Evolutionary conservation across 2,888 invertebrate species (phyloP), one percentile per base, ranked within the genome.

Genomic region (Pseudococcus longispinus): DNA sequence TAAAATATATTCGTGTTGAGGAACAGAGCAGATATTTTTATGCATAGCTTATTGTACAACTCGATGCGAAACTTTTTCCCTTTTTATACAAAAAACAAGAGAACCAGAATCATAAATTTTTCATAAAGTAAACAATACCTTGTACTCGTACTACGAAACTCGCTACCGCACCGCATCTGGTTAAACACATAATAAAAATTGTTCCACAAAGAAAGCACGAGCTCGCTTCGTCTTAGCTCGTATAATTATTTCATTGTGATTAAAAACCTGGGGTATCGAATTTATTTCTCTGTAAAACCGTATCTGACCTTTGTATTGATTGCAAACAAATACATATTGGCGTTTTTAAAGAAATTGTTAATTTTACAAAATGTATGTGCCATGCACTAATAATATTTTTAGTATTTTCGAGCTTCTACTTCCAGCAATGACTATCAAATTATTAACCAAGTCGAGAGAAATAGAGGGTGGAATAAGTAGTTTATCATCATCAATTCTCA

Each of bases 401-500:
- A 80, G 42, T 80, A 80, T 80, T 80, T 80, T 80, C 42, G 42
- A 20, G 37, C 42, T 80, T 9, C 8, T 80, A 23, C 42, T 80
- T 42, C 9, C 1, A 80, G 42, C 77, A 80, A 80, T 80, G 77
- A 80, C 77, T 80, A 80, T 42, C 77, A 55, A 84, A 84, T 84
- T 84, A 84, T 84, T 60, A 60, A 84, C 55, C 2, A 32, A 55
- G 84, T 84, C 3, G 51, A 51, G 8, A 83, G 46, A 83, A 55
- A 46, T 83, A 83, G 60, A 29, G 84, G 55, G 84, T 32, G 84
- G 60, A 32, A 55, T 55, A 84, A 84, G 60, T 60, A 84, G 55
- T 84, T 84, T 55, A 84, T 84, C 84, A 84, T 84, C 84, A 84
- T 84, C 84, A 84, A 84, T 84, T 84, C 55, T 84, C 84, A 84